Evolutionary conservation across 1,140 invertebrate genomes (phyloP), one percentile per base, ranked within the genome.

Genomic region (Pseudomyrmex cubaensis): DNA sequence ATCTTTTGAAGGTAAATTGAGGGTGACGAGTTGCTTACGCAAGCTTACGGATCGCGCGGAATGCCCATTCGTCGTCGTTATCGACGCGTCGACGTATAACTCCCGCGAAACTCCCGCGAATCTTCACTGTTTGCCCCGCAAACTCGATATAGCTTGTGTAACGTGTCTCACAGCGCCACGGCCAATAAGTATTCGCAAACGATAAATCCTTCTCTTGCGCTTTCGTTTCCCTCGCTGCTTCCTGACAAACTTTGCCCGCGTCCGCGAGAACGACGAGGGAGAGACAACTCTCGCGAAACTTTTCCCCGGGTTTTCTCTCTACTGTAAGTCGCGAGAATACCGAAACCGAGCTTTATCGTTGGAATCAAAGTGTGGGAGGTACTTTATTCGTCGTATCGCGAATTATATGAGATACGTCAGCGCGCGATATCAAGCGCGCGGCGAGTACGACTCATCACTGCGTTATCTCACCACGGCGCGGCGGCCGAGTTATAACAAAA

Each of bases 141-240:
- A 86, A 82, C 76, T 75, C 70, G 73, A 85, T 87, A 83, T 72
- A 87, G 70, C 66, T 83, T 77, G 85, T 86, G 86, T 87, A 35
- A 35, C 35, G 35, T 70, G 85, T 77, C 69, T 83, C 77, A 64
- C 78, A 20, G 69, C 84, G 54, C 52, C 22, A 46, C 70, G 73
- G 57, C 86, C 82, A 87, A 84, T 84, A 87, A 87, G 75, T 67
- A 87, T 87, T 84, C 85, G 48, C 57, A 9, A 63, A 56, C 74
- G 74, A 87, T 87, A 87, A 87, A 87, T 87, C 74, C 67, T 69
- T 78, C 80, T 61, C 54, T 9, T 48, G 35, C 69, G 54, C 61
- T 75, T 84, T 84, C 74, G 67, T 84, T 76, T 74, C 35, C 35
- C 35, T 59, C 15, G 25, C 22, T 13, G 20, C 48, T 35, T 78